phyloP scores from a whole-genome alignment of 2,888 invertebrate species.

The Tridacna gigas region DNA sequence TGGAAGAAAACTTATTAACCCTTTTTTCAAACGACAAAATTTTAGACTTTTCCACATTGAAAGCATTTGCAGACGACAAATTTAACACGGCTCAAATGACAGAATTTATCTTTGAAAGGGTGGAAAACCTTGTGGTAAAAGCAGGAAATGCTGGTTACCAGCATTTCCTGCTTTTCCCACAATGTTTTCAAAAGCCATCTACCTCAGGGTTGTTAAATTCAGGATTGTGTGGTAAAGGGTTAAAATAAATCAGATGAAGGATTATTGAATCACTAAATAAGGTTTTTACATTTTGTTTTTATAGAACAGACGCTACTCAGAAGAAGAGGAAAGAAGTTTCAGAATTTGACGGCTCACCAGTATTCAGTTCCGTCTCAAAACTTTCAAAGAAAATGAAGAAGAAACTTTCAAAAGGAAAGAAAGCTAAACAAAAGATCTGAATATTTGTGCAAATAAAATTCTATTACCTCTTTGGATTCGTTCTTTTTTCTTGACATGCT shows the following conservation, averaged over 20 bases:
- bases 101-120: not conserved
- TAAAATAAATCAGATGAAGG: no score
- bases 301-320: not conserved
- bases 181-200: not conserved
- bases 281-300: not conserved
- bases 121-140: not conserved
- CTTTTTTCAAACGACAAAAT: not conserved
- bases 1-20: no score
- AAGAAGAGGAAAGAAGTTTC: constrained; percentile 4
- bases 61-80: not conserved
- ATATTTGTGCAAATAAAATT: not conserved
- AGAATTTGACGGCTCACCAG: constrained; percentile 14
- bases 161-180: not conserved
- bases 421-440: not conserved
- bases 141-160: not conserved
- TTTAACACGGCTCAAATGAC: not conserved
- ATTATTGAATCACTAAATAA: no score
- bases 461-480: no score
- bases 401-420: not conserved
- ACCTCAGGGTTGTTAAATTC: not conserved
- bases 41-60: not conserved
- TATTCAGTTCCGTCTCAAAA: not conserved
- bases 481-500: no score
- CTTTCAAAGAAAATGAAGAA: constrained; percentile 17
- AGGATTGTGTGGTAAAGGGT: not conserved